A percentile compares a stretch with the other conserved stretches of the same genome.
Conservation (phyloP, 1,140 invertebrate species). For the Coelopa frigida region DNA sequence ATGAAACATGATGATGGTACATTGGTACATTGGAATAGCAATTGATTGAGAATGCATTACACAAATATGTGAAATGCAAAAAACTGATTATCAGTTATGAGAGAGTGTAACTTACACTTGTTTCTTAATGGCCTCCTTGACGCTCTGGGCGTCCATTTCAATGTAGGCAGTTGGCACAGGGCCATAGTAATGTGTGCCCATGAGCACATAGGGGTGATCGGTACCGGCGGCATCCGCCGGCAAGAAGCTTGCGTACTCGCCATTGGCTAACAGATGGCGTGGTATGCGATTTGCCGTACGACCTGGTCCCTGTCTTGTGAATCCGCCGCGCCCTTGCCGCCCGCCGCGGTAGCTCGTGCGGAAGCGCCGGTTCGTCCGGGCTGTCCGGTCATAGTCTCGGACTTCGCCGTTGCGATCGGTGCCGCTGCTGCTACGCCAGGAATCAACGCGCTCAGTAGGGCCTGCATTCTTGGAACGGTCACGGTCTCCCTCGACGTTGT, state of each 20-base stretch:
- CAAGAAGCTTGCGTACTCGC: conserved; percentile 35
- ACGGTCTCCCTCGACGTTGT: not conserved
- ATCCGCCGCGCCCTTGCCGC: conserved; percentile 36
- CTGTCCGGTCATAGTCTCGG: conserved; percentile 9
- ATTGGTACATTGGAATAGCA: not conserved
- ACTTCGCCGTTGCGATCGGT: conserved; percentile 14
- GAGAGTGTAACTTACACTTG: conserved; percentile 64
- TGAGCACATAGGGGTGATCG: conserved; percentile 51
- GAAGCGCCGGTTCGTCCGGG: conserved; percentile 29
- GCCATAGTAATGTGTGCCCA: conserved; percentile 51
- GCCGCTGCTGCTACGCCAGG: conserved; percentile 44
- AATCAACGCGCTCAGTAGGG: conserved; percentile 39
- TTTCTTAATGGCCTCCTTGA: conserved; percentile 74
- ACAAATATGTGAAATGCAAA: not conserved
- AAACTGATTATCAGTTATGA: conserved; percentile 1
- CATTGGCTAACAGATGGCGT: conserved; percentile 43
- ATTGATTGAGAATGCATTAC: not conserved
- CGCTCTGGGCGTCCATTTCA: conserved; percentile 48
- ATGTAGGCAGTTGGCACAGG: conserved; percentile 48
- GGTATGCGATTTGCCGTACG: conserved; percentile 42
- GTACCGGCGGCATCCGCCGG: conserved; percentile 36
- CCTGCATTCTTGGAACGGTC: conserved; percentile 1
- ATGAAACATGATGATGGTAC: not conserved
- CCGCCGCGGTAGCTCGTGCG: conserved; percentile 40
- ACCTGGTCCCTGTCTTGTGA: conserved; percentile 42